Conservation (phyloP, 1,140 invertebrate species). For the Chironomus tepperi region DNA sequence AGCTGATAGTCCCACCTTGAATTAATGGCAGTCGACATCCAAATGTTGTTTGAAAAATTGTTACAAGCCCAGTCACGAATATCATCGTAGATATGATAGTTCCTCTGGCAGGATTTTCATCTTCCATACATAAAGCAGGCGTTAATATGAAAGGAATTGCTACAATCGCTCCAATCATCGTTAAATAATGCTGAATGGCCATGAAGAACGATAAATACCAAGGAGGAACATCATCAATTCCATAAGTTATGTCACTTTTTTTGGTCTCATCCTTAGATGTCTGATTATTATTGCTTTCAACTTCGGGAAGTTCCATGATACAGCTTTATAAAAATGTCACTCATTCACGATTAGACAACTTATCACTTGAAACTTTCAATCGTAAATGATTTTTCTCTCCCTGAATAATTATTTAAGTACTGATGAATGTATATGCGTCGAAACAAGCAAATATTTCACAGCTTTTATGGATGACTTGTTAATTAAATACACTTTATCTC, state of each 20-base stretch:
- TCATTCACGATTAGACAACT: too few species aligned
- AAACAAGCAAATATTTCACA: too few species aligned
- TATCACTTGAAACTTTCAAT: too few species aligned
- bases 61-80: conserved; percentile 77
- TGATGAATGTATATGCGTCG: too few species aligned
- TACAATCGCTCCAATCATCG: conserved; percentile 80
- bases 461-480: too few species aligned
- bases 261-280: not conserved
- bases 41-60: conserved; percentile 69
- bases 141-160: conserved; percentile 76
- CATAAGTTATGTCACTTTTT: conserved; percentile 47
- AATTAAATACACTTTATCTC: too few species aligned
- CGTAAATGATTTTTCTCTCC: too few species aligned
- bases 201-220: conserved; percentile 76
- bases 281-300: not conserved
- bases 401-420: too few species aligned
- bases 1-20: conserved; percentile 76
- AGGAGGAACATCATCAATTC: conserved; percentile 71
- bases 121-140: conserved; percentile 70
- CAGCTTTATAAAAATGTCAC: too few species aligned
- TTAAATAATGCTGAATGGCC: conserved; percentile 78
- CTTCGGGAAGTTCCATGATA: too few species aligned
- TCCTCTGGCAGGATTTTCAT: conserved; percentile 65
- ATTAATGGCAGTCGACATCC: conserved; percentile 57
- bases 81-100: conserved; percentile 83